Evolutionary conservation across 1,140 invertebrate species (phyloP), one percentile per base, ranked within the genome.

Genomic region (Sycobia sp.): DNA sequence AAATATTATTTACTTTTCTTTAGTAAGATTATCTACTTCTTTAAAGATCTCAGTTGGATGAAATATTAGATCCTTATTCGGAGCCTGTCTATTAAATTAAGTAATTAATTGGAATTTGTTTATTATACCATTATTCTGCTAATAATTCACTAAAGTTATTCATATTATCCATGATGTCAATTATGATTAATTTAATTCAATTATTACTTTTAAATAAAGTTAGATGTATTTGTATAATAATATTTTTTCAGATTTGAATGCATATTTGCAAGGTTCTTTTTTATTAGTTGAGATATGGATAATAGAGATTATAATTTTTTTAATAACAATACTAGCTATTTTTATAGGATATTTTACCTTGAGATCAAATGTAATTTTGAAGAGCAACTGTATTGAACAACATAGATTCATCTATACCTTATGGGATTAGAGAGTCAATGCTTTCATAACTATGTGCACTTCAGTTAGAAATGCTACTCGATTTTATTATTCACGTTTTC

Each of bases 291-390:
- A 63, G 71, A 83, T 84, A 4, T 89, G 86, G 86, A 66, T 78
- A 68, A 64, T 78, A 22, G 86, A 86, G 65, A 72, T 85, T 58
- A 73, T 84, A 53, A 84, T 89, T n/a, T n/a, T n/a, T n/a, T n/a
- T n/a, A n/a, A n/a, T n/a, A n/a, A n/a, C n/a, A n/a, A n/a, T n/a
- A n/a, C 77, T 73, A 73, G 86, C 86, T 56, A 86, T 86, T 23
- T 89, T 90, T 79, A 74, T 89, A 83, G 86, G 88, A 0, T 90
- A 89, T 83, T 3, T 72, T 89, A 70, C 87, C 86, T 4, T 89
- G 87, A 82, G 87, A 86, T 20, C 87, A 90, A 86, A 90, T 90
- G 84, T 88, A 86, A 18, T 89, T 87, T 76, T 90, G 87, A 84
- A 87, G 86, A 41, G 87, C 87, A 9, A 89, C 87, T 51, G 88